phyloP scores from a whole-genome alignment of 2,113 vertebrate species.

The Parotia lawesii region DNA sequence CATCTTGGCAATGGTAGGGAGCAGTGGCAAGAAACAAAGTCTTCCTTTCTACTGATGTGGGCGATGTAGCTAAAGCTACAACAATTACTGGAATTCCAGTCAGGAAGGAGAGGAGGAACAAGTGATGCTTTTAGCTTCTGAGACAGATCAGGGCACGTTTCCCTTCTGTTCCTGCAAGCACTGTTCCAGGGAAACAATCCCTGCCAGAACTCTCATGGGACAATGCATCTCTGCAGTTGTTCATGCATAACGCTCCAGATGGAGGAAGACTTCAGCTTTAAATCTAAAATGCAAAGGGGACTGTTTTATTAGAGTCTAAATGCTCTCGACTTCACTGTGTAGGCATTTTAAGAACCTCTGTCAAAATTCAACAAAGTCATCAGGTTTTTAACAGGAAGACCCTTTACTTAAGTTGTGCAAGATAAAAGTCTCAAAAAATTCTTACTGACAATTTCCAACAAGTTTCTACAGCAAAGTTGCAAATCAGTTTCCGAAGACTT shows the following conservation, averaged over 20 bases:
- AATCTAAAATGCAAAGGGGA: background rate
- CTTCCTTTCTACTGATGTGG: background rate
- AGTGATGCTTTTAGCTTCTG: background rate
- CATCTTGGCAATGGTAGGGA: background rate
- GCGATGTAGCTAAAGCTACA: background rate
- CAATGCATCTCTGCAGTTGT: background rate
- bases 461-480: background rate
- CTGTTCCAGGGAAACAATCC: background rate
- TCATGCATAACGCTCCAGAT: background rate
- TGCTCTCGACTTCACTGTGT: background rate
- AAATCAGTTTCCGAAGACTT: background rate
- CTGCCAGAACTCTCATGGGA: background rate
- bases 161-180: background rate
- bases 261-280: background rate
- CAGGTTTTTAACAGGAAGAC: background rate
- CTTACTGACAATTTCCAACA: background rate
- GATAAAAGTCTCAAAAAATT: background rate
- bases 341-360: background rate
- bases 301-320: background rate
- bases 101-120: slow-evolving; percentile 2
- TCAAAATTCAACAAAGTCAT: background rate
- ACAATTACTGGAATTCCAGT: slow-evolving; percentile 24
- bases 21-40: background rate
- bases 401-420: background rate
- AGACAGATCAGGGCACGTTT: background rate